Percentiles rank a stretch among this genome's conserved stretches.
Conservation (phyloP, 1,140 invertebrate species). For the Drosophila orosa region DNA sequence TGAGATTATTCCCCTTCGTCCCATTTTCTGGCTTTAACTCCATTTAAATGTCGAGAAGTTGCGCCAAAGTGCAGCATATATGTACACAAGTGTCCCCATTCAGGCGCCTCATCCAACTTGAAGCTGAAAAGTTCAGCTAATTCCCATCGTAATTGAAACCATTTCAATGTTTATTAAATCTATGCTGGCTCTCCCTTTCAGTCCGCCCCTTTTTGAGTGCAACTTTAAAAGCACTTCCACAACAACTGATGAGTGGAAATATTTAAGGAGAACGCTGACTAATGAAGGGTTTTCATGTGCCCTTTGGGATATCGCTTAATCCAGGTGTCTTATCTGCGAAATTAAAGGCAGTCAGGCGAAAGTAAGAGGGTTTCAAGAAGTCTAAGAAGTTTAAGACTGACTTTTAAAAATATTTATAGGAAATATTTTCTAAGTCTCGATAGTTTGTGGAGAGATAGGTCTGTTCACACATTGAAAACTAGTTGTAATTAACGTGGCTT, state of each 20-base stretch:
- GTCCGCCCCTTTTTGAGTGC: too few relatives aligned
- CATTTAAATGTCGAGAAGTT: constrained; percentile 28
- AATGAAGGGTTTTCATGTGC: constrained; percentile 42
- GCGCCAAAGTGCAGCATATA: constrained; percentile 22
- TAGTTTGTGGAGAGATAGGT: too few relatives aligned
- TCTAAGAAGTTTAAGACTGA: too few relatives aligned
- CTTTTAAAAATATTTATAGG: neutral
- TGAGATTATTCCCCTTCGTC: constrained; percentile 55
- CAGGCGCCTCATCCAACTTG: constrained; percentile 22
- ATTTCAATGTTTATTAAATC: constrained; percentile 68
- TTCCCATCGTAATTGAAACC: constrained; percentile 55
- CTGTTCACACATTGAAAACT: too few relatives aligned
- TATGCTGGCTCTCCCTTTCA: constrained; percentile 11
- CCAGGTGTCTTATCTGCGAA: constrained; percentile 5
- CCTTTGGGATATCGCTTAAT: constrained; percentile 13
- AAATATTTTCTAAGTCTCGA: neutral
- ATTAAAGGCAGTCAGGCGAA: neutral
- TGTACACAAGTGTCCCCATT: constrained; percentile 33
- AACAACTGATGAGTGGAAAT: constrained; percentile 13
- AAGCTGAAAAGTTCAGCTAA: constrained; percentile 39
- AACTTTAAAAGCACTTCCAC: constrained; percentile 36
- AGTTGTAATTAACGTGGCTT: constrained; percentile 9
- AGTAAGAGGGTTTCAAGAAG: neutral
- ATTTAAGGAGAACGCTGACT: constrained; percentile 28
- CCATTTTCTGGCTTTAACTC: constrained; percentile 15